Percentiles rank a stretch among this genome's conserved stretches.
These are phyloP conservation scores for Osmoderma eremita DNA, from an alignment of 2,888 invertebrate genomes.

Conservation along the genomic window DNA sequence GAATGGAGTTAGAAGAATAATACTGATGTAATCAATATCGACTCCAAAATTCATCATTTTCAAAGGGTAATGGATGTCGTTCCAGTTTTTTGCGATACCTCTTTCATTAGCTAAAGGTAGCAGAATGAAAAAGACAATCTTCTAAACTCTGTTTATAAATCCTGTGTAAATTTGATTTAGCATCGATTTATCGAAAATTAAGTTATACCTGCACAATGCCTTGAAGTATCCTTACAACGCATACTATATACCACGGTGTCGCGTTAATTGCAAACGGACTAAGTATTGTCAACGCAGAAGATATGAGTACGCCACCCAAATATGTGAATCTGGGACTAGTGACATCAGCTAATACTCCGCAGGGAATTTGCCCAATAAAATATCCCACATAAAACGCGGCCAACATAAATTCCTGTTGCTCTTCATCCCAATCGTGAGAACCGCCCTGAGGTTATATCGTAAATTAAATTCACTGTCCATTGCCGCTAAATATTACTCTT, in stretches of 20 bases:
- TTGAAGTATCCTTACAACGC: background rate
- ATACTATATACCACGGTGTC: conserved; percentile 10
- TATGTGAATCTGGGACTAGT: conserved; percentile 8
- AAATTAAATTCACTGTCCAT: background rate
- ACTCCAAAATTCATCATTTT: too few species aligned
- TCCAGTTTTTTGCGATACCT: too few species aligned
- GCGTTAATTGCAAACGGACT: background rate
- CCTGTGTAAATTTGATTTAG: too few species aligned
- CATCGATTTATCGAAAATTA: too few species aligned
- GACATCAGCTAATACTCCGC: conserved; percentile 1
- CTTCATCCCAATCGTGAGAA: background rate
- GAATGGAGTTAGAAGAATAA: too few species aligned
- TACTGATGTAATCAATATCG: too few species aligned
- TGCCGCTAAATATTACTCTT: background rate
- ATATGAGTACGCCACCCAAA: conserved; percentile 5
- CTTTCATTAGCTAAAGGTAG: too few species aligned
- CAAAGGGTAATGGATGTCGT: too few species aligned
- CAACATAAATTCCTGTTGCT: conserved; percentile 8
- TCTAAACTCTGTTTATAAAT: too few species aligned
- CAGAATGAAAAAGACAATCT: too few species aligned
- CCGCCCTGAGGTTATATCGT: conserved; percentile 11
- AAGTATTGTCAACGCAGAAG: background rate
- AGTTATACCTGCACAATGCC: conserved; percentile 15
- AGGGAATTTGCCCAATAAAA: conserved; percentile 11
- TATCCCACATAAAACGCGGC: conserved; percentile 4